Evolutionary conservation across 2,797 vertebrate genomes (phyloP), one percentile per base, ranked within the genome.

Genomic region (Poeciliopsis infans): DNA sequence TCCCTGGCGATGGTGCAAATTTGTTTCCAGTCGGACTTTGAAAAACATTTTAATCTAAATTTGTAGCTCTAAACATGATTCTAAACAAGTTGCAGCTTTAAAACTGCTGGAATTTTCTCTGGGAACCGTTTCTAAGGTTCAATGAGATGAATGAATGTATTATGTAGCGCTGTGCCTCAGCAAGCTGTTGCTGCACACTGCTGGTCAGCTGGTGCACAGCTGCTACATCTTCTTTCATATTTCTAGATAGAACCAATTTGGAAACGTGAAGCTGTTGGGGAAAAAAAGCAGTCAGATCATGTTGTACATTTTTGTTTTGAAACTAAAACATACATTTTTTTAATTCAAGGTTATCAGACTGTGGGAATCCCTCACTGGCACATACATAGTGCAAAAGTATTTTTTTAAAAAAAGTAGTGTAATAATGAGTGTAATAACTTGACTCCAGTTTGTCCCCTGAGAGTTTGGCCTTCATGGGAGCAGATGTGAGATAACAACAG

Each of bases 401-500:
- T 31, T 31, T 31, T 31, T 31, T 31, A 25, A 25, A 69, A n/a
- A 41, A n/a, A 7, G 25, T 70, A n/a, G 41, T 7, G 41, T 70
- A 8, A 72, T 71, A 13, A 41, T 69, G 72, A 46, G 75, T 81
- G 41, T 59, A 78, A 68, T 81, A 78, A 82, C 64, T 76, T 55
- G 41, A 46, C 64, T 70, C 74, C 51, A 83, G 75, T 61, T 46
- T 31, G 39, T 64, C 80, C 61, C 72, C 20, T 33, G 49, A 79
- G 77, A 31, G 59, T 76, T 55, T 43, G 51, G 74, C 76, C 66
- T 75, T 57, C 33, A 73, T 78, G 79, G 64, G 53, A 83, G 83
- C 79, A 88, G 78, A 88, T 86, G 83, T 89, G 75, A 83, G 83
- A 85, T 76, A 88, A 80, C 66, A 74, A 80, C 75, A 85, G 76